Evolutionary conservation across 2,113 vertebrate genomes (phyloP).

Genomic region (Charina bottae): DNA sequence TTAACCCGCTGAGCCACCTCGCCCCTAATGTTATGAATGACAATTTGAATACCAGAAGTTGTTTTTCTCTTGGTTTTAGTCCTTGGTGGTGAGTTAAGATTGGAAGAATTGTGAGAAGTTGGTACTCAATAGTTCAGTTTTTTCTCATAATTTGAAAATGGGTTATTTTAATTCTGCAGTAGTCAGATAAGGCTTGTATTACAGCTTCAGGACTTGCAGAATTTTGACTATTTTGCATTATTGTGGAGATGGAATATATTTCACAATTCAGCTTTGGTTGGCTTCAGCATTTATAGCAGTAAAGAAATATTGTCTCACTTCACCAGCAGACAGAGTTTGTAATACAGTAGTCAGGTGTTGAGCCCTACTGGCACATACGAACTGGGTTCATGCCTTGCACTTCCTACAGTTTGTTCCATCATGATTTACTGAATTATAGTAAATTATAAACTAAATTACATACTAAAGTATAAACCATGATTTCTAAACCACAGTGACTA

Average conservation of each 20-base stretch:
- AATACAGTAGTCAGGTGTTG: not conserved
- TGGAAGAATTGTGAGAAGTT: fast-evolving
- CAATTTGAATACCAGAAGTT: not conserved
- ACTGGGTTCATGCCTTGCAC: not conserved
- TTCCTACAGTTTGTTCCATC: not conserved
- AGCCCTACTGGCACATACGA: not conserved
- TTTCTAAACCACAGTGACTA: not conserved
- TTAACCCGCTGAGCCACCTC: too few species aligned
- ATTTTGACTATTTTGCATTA: not conserved
- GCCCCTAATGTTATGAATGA: not conserved
- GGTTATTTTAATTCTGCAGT: not conserved
- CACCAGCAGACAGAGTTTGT: not conserved
- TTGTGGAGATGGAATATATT: not conserved
- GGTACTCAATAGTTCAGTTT: fast-evolving
- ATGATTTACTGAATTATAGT: not conserved
- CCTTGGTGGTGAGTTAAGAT: not conserved
- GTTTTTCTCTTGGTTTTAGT: not conserved
- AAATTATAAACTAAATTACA: not conserved
- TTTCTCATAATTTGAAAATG: not conserved
- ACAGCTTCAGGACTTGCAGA: not conserved
- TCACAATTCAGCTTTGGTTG: not conserved
- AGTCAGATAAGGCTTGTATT: not conserved
- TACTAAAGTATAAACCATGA: not conserved
- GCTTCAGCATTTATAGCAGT: not conserved
- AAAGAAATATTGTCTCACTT: not conserved